A percentile compares a stretch with the other conserved stretches of the same genome.
phyloP scores from a whole-genome alignment of 2,888 invertebrate genomes.

The Pegoplata infirma region DNA sequence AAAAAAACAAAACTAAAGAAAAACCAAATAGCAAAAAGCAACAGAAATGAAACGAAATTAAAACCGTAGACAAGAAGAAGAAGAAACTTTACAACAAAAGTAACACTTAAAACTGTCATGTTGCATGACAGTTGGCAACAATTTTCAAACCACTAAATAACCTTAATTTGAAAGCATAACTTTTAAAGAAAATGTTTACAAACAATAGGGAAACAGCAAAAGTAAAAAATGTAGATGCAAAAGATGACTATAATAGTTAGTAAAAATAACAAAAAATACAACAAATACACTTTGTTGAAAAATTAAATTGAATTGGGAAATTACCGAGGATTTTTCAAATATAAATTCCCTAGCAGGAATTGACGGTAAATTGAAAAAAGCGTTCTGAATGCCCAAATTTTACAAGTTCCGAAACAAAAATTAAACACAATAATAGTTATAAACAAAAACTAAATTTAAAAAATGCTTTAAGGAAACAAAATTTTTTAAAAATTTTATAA shows the following conservation, averaged over 20 bases:
- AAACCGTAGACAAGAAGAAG: conserved; percentile 52
- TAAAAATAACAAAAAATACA: background rate
- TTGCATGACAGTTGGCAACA: conserved; percentile 64
- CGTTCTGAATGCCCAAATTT: no score
- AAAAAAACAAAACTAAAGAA: conserved; percentile 7
- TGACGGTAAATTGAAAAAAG: no score
- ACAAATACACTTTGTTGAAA: no score
- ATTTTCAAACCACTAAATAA: conserved; percentile 65
- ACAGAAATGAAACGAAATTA: conserved; percentile 48
- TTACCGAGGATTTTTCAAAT: no score
- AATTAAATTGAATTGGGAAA: no score
- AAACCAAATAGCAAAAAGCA: background rate
- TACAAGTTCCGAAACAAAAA: no score
- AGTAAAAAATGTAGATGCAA: conserved; percentile 24
- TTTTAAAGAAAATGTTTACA: conserved; percentile 55
- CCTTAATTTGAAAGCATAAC: conserved; percentile 66
- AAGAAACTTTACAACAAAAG: conserved; percentile 49
- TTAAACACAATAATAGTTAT: no score
- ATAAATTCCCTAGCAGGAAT: no score
- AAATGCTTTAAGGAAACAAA: no score
- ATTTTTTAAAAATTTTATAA: no score
- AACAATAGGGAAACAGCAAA: conserved; percentile 41
- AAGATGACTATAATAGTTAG: conserved; percentile 30
- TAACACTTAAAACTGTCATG: conserved; percentile 65
- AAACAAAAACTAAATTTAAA: no score